These are phyloP conservation scores for Heliconius congener DNA, from an alignment of 1,140 invertebrate genomes.

Conservation along the genomic window DNA sequence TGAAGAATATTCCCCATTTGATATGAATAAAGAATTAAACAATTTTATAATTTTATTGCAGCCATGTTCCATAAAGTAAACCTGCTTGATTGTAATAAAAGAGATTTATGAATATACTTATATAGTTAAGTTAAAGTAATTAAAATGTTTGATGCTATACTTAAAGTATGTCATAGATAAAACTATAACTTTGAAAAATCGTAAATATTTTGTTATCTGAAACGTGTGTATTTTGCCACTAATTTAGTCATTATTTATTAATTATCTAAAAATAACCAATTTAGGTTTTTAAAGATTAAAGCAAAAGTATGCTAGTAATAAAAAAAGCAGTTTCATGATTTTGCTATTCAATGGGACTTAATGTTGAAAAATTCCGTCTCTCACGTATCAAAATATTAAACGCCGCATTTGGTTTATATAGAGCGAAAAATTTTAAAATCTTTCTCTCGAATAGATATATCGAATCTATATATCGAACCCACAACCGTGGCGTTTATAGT, in stretches of 20 bases:
- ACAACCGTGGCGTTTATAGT: no score
- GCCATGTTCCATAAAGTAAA: background rate
- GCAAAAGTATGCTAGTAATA: no score
- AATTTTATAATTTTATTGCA: background rate
- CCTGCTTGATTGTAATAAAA: conserved; percentile 1
- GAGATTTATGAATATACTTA: conserved; percentile 1
- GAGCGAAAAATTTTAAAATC: no score
- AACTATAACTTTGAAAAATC: background rate
- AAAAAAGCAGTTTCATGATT: no score
- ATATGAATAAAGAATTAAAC: background rate
- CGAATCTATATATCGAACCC: no score
- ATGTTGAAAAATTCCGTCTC: no score
- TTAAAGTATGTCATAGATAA: background rate
- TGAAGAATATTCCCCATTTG: background rate
- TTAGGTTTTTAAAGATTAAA: no score
- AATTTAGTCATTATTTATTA: background rate
- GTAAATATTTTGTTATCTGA: background rate
- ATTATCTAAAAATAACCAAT: no score
- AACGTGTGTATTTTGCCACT: background rate
- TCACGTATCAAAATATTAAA: no score
- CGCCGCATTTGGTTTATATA: no score
- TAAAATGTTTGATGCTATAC: conserved; percentile 9
- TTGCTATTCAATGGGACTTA: no score
- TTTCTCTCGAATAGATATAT: no score
- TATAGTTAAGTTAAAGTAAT: background rate